Conservation (phyloP, 1,140 invertebrate genomes). For the Procambarus clarkii region DNA sequence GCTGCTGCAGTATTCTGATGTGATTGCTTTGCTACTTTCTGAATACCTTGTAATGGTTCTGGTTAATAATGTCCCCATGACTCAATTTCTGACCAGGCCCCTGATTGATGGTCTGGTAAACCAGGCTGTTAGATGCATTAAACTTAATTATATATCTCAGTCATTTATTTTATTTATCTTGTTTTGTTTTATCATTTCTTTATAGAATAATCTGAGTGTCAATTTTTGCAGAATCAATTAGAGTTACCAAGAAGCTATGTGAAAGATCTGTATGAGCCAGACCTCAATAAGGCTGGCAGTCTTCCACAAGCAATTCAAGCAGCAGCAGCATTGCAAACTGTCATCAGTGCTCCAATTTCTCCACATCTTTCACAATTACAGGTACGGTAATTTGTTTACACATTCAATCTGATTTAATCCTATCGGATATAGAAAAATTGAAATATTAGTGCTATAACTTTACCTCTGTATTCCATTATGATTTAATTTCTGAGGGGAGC, state of each 20-base stretch:
- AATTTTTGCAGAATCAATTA: conserved; percentile 78
- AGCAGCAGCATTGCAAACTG: conserved; percentile 86
- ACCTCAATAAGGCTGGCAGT: conserved; percentile 84
- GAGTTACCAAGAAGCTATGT: conserved; percentile 85
- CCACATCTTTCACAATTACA: conserved; percentile 61
- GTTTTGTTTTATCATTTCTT: neutral
- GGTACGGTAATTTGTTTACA: conserved; percentile 27
- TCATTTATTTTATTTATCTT: neutral
- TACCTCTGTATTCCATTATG: no score
- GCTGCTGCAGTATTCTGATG: no score
- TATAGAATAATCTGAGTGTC: no score
- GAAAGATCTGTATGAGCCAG: conserved; percentile 84
- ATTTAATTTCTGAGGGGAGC: no score
- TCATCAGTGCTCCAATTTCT: conserved; percentile 80
- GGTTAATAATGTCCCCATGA: no score
- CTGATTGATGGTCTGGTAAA: no score
- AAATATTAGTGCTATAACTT: no score
- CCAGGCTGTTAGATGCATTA: no score
- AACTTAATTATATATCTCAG: no score
- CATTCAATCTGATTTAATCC: neutral
- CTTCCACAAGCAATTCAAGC: conserved; percentile 87
- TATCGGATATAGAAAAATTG: neutral
- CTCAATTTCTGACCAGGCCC: no score
- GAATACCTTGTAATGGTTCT: no score
- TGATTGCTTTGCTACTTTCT: no score